Evolutionary conservation across 2,113 vertebrate species (phyloP).

Genomic region (Catharus minimus): DNA sequence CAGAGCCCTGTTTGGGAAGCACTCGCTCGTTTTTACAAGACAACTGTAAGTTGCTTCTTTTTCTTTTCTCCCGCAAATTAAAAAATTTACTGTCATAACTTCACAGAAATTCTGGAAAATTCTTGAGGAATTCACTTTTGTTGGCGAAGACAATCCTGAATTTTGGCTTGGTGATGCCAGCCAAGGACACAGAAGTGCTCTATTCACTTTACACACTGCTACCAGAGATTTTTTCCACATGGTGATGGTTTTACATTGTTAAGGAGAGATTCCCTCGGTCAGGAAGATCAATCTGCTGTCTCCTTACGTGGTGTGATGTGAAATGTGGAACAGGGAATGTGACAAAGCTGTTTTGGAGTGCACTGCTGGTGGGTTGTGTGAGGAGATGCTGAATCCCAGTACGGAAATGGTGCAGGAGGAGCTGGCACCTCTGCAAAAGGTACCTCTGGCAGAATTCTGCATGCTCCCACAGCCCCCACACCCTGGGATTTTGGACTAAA

Average conservation of each 20-base stretch:
- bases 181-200: not conserved
- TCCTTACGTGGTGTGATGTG: not conserved
- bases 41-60: constrained; percentile 23
- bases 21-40: not conserved
- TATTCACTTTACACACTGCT: not conserved
- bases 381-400: not conserved
- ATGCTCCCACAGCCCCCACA: not conserved
- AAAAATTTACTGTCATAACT: not conserved
- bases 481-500: not conserved
- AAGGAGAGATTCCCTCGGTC: not conserved
- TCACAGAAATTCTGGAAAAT: not conserved
- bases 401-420: not conserved
- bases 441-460: not conserved
- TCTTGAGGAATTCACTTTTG: not conserved
- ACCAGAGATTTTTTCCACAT: not conserved
- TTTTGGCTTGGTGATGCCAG: not conserved
- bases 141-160: not conserved
- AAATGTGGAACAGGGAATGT: not conserved
- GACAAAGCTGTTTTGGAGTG: not conserved
- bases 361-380: not conserved
- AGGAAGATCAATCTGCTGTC: not conserved
- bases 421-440: not conserved
- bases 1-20: constrained; percentile 19
- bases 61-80: not conserved
- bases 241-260: not conserved